Percentiles rank a stretch among this genome's conserved stretches.
These are phyloP conservation scores for Drosophila hamatofila DNA, from an alignment of 2,888 invertebrate genomes.

Conservation along the genomic window DNA sequence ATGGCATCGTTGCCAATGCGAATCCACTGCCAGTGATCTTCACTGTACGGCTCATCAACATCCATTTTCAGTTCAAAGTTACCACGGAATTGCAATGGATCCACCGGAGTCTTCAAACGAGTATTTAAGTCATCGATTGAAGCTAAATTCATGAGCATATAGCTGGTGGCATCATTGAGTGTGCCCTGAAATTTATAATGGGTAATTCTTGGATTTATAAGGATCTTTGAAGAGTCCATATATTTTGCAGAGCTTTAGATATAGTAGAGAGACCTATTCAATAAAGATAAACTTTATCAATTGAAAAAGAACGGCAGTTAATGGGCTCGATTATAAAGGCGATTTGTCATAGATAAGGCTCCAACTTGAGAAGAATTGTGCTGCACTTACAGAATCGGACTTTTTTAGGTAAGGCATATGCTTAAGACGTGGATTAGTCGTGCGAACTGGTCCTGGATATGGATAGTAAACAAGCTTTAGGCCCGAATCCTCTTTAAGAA, in stretches of 20 bases:
- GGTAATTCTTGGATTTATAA: not conserved
- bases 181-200: conserved; percentile 85
- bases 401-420: conserved; percentile 69
- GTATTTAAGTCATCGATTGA: conserved; percentile 89
- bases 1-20: conserved; percentile 86
- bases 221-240: no score
- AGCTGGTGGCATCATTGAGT: conserved; percentile 89
- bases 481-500: conserved; percentile 85
- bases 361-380: not conserved
- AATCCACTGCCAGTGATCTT: conserved; percentile 90
- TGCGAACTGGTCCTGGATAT: conserved; percentile 82
- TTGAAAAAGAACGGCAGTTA: no score
- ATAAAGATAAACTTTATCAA: no score
- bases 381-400: conserved; percentile 71
- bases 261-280: not conserved
- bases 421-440: conserved; percentile 71
- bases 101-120: conserved; percentile 86
- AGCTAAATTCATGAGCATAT: conserved; percentile 88
- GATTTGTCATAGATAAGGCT: not conserved
- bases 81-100: conserved; percentile 88
- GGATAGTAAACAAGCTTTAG: conserved; percentile 88
- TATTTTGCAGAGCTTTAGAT: not conserved
- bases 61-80: conserved; percentile 89
- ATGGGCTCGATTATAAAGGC: not conserved
- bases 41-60: conserved; percentile 87